Conservation (phyloP, 2,797 vertebrate genomes). For the Muscicapa striata region DNA sequence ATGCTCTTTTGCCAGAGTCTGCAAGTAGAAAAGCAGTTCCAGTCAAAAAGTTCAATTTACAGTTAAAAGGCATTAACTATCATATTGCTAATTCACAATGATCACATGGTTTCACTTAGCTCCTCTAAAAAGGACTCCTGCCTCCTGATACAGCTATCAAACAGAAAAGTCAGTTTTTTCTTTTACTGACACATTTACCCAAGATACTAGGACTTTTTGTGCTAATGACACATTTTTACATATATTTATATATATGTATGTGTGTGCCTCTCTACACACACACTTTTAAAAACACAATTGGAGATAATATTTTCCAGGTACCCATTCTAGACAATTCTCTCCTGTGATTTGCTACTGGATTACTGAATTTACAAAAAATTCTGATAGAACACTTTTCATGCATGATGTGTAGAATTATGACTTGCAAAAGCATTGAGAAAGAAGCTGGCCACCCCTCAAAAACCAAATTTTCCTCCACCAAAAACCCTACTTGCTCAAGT, state of each 20-base stretch:
- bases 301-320: background rate
- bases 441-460: background rate
- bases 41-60: background rate
- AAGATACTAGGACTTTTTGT: background rate
- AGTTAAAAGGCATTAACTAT: background rate
- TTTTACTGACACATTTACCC: background rate
- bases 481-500: background rate
- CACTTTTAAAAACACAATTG: background rate
- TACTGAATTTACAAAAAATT: background rate
- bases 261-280: background rate
- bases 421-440: background rate
- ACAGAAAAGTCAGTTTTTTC: background rate
- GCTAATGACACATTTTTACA: background rate
- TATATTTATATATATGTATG: background rate
- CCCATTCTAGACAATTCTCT: background rate
- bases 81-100: background rate
- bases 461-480: background rate
- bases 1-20: slow-evolving; percentile 83
- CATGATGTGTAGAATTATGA: background rate
- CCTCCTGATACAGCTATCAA: background rate
- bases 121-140: background rate
- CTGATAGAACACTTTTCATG: background rate
- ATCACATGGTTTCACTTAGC: background rate
- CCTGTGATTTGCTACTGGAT: background rate
- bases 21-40: slow-evolving; percentile 23